A percentile compares a stretch with the other conserved stretches of the same genome.
Evolutionary conservation across 2,797 vertebrate genomes (phyloP).

Genomic region (Syngnathus rostellatus): DNA sequence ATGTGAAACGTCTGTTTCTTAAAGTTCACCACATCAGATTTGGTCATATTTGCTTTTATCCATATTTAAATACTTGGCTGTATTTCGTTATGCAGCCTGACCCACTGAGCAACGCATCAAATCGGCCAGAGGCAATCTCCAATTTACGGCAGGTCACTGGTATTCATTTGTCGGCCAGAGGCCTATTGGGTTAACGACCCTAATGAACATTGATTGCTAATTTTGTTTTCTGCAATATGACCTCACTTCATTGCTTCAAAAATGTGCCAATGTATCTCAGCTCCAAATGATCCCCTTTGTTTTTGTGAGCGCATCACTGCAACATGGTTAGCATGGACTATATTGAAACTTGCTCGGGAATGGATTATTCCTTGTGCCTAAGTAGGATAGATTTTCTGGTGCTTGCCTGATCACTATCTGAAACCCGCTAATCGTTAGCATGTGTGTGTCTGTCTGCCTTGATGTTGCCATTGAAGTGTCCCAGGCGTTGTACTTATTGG

Average conservation of each 20-base stretch:
- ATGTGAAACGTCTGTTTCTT: conserved; percentile 8
- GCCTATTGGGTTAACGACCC: conserved; percentile 51
- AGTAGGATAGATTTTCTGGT: conserved; percentile 70
- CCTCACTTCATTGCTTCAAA: conserved; percentile 51
- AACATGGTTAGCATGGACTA: conserved; percentile 69
- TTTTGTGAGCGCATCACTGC: conserved; percentile 46
- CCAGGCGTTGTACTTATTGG: conserved; percentile 75
- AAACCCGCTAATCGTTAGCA: conserved; percentile 56
- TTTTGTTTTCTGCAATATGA: conserved; percentile 55
- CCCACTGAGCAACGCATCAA: conserved; percentile 2
- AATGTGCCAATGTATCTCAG: conserved; percentile 49
- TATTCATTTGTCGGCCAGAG: conserved; percentile 41
- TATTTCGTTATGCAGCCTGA: neutral
- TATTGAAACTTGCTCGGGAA: conserved; percentile 65
- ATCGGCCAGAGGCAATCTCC: conserved; percentile 2
- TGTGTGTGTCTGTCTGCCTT: conserved; percentile 49
- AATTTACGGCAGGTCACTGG: conserved; percentile 1
- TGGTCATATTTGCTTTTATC: conserved; percentile 5
- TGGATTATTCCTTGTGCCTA: conserved; percentile 64
- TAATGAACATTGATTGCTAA: conserved; percentile 63
- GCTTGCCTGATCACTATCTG: conserved; percentile 67
- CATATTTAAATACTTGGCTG: conserved; percentile 13
- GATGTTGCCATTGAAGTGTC: conserved; percentile 75
- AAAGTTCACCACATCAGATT: neutral
- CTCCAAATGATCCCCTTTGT: conserved; percentile 60